A percentile compares a stretch with the other conserved stretches of the same genome.
phyloP scores from a whole-genome alignment of 1,140 invertebrate genomes.

The Babylonia areolata region DNA sequence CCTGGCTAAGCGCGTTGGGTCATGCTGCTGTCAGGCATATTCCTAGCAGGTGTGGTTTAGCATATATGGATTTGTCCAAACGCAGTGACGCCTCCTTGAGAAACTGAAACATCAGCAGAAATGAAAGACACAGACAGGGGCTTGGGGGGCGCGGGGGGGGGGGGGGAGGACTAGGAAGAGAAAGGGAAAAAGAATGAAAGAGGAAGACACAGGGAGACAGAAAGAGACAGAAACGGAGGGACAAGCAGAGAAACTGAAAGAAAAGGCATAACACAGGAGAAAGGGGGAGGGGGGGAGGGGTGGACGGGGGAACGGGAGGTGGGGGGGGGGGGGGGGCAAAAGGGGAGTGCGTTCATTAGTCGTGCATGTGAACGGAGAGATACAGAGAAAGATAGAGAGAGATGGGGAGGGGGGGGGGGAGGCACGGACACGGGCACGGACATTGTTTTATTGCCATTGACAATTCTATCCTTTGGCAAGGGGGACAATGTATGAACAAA shows the following conservation, averaged over 20 bases:
- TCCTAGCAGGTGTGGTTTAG: background rate
- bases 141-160: background rate
- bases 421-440: no score
- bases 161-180: background rate
- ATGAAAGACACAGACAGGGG: background rate
- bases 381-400: no score
- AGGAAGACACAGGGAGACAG: background rate
- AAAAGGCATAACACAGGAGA: background rate
- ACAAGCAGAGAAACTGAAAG: background rate
- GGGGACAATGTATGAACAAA: no score
- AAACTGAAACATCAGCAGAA: background rate
- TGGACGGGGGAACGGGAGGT: background rate
- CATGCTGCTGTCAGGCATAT: no score
- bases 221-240: background rate
- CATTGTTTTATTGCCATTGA: no score
- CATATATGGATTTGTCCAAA: background rate
- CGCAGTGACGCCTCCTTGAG: no score
- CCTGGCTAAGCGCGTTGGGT: no score
- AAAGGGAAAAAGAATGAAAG: background rate
- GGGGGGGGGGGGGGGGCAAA: no score
- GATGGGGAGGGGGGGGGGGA: no score
- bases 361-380: no score
- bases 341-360: no score
- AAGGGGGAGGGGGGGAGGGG: background rate
- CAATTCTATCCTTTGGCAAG: no score